Evolutionary conservation across 2,797 vertebrate genomes (phyloP).

Genomic region (Erithacus rubecula): DNA sequence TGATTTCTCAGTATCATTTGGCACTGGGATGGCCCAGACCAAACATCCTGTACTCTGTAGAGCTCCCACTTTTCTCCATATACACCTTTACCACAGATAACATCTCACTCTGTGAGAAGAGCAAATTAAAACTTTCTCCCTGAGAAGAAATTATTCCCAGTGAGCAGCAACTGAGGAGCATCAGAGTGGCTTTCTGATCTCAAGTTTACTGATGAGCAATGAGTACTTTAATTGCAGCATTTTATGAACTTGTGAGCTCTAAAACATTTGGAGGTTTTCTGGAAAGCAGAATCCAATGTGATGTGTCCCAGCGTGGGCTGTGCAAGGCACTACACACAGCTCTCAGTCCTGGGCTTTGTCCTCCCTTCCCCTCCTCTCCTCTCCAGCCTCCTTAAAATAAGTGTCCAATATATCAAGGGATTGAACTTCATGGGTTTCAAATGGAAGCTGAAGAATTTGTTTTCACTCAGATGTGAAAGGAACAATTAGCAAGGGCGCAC

Average conservation of each 20-base stretch:
- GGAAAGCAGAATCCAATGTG: neutral
- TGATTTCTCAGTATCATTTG: neutral
- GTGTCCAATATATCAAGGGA: neutral
- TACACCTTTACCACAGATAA: neutral
- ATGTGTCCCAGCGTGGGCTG: fast-evolving
- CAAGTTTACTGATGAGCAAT: neutral
- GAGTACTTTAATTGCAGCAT: neutral
- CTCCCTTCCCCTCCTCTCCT: neutral
- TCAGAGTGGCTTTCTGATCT: neutral
- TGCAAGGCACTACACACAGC: fast-evolving
- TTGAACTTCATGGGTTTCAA: conserved; percentile 5
- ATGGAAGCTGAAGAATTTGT: conserved; percentile 31
- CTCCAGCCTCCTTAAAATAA: neutral
- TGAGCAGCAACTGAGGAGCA: neutral
- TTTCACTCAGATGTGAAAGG: conserved; percentile 17
- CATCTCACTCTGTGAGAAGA: neutral
- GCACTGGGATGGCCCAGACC: neutral
- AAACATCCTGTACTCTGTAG: neutral
- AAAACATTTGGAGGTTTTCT: neutral
- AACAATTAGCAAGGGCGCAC: neutral
- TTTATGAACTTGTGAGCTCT: neutral
- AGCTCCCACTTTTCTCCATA: neutral
- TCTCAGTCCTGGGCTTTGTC: neutral
- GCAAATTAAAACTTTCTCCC: neutral
- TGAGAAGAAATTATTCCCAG: neutral